Base-by-base conservation (phyloP, 1,140 invertebrate species). In the Xylocopa sonorina region DNA sequence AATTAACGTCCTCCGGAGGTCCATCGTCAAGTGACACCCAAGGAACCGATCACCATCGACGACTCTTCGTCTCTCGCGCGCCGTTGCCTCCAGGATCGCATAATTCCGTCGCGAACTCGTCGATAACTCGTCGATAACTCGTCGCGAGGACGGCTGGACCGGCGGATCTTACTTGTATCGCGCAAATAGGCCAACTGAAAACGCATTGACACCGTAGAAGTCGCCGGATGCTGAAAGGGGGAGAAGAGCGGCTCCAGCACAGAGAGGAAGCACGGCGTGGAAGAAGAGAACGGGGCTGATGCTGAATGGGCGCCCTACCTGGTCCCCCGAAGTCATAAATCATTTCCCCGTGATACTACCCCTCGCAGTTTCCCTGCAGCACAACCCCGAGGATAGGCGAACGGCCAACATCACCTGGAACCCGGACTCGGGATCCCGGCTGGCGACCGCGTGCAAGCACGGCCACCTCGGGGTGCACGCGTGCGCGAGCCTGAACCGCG, bases 311-410 rank as follows among this genome's bases (percentile, higher is more conserved):
- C 89, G 88, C 90, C 90, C 89, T 92, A 91, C 90, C 89, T 92
- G 91, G 89, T 88, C 86, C 89, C n/a, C 88, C 78, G 76, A 82
- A 87, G 68, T 91, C 90, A 93, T 93, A 92, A 93, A 92, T 92
- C 91, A 92, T 92, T 89, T 91, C 90, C 89, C 89, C 90, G 87
- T 84, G 87, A 87, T 87, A 89, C 91, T 86, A 89, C 89, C 90
- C 89, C 88, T 86, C 88, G 88, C 80, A 84, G 72, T 89, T 87
- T 87, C 72, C 79, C 88, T 84, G 83, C 83, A 88, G 75, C 90
- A 89, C 87, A 89, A 90, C 85, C 87, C 81, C 81, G 80, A 79
- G 80, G 84, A 89, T 89, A 88, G 84, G 80, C 90, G 87, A 89
- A 87, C 85, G 83, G 79, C 85, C 87, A 91, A 89, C 89, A 91